Evolutionary conservation across 2,888 invertebrate genomes (phyloP), one percentile per base, ranked within the genome.

Genomic region (Euzophera pinguis): DNA sequence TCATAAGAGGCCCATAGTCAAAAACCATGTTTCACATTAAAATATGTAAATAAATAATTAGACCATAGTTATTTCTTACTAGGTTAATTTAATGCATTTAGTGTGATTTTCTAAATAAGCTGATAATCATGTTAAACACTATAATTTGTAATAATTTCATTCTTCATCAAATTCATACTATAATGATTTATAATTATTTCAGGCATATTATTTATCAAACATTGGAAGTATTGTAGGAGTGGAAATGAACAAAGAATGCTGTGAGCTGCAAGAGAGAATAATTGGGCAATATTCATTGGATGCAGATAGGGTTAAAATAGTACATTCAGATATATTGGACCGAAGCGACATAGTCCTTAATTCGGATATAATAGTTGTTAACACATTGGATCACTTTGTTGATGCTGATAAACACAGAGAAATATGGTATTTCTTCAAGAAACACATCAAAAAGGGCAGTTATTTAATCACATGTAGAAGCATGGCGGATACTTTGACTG

Each of bases 381-480:
- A 94, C 79, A 92, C 93, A 1, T 91, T 94, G 69, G 94, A 94
- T 65, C 94, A 94, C 71, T 95, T 95, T 81, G 80, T 93, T 54
- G 78, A 92, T 39, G 71, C 78, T 52, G 88, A 91, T 32, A 88
- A 91, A 53, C 94, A 94, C 68, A 90, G 78, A 56, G 72, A 90
- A 60, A 90, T 93, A 60, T 94, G 94, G 94, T 73, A 80, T 55
- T 93, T 92, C 67, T 81, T 94, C 7, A 89, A 86, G 56, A 78
- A 87, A 52, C 73, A 88, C 61, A 72, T 92, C 0, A 91, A 86
- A 64, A 90, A 89, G 61, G 92, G 92, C 13, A 87, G 91, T 34
- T 84, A 92, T 57, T 63, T 94, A n/a, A 82, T 94, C 12, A 91
- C 91, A 5, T 89, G 91, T 48, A 93, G 94, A 55, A 88, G 91